phyloP scores from a whole-genome alignment of 2,888 invertebrate genomes.

The Miltochrista miniata region DNA sequence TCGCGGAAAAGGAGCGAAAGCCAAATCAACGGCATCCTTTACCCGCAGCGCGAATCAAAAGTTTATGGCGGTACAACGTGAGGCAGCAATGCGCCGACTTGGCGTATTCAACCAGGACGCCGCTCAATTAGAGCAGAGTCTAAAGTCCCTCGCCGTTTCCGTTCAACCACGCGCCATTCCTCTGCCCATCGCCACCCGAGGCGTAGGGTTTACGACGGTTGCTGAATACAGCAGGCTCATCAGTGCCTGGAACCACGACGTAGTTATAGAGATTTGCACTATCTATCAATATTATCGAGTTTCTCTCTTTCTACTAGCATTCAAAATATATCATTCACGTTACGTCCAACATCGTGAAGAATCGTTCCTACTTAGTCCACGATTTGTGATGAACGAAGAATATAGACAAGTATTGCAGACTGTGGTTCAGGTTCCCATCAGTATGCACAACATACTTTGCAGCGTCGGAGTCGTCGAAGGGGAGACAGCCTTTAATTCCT shows the following conservation, averaged over 20 bases:
- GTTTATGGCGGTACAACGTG: not conserved
- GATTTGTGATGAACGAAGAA: not conserved
- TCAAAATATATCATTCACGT: not conserved
- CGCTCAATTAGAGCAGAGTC: not conserved
- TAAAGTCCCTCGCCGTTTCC: not conserved
- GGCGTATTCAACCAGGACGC: not conserved
- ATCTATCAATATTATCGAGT: slow-evolving; percentile 1
- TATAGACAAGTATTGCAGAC: not conserved
- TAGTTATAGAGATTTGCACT: not conserved
- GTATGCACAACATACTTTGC: not conserved
- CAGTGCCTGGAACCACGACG: not conserved
- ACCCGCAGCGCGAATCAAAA: not conserved
- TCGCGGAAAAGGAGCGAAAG: not conserved
- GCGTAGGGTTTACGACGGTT: not conserved
- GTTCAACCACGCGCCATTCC: not conserved
- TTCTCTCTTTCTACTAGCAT: not conserved
- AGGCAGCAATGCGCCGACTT: not conserved
- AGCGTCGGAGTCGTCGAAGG: not conserved
- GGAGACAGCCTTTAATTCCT: not conserved
- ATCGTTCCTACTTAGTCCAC: not conserved
- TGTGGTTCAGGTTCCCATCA: not conserved
- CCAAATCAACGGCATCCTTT: not conserved
- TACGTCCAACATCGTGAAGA: not conserved
- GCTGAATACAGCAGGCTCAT: not conserved
- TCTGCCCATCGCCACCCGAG: not conserved